These are phyloP conservation scores for Valencia hispanica DNA, from an alignment of 2,797 vertebrate genomes.

Conservation along the genomic window DNA sequence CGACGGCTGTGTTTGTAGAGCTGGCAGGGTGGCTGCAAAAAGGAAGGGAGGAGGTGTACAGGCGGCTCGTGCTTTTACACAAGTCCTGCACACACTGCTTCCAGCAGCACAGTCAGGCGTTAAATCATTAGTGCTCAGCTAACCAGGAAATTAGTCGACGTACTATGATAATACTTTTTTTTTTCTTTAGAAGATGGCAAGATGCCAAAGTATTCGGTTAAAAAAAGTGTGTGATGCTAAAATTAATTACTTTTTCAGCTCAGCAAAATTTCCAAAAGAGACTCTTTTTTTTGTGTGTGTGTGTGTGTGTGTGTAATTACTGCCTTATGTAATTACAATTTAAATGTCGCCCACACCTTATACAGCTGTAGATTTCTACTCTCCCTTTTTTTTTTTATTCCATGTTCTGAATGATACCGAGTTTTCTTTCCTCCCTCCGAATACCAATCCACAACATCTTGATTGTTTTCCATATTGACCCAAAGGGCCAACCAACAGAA, in stretches of 20 bases:
- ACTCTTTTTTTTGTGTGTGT: conserved; percentile 2
- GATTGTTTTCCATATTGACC: conserved; percentile 12
- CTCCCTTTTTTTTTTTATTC: not conserved
- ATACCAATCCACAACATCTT: not conserved
- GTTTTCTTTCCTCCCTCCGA: too few relatives aligned
- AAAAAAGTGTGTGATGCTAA: conserved; percentile 31
- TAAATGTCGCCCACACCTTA: not conserved
- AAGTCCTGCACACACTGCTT: conserved; percentile 30
- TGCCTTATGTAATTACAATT: conserved; percentile 19
- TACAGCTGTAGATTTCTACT: not conserved
- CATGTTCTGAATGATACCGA: too few relatives aligned
- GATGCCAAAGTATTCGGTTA: conserved; percentile 35
- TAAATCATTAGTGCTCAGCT: conserved; percentile 70
- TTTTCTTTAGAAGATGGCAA: conserved; percentile 36
- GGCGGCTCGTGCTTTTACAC: not conserved
- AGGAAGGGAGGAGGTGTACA: conserved; percentile 2
- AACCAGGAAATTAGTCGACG: conserved; percentile 66
- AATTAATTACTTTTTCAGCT: conserved; percentile 44
- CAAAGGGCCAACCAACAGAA: not conserved
- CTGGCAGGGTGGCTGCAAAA: conserved; percentile 29
- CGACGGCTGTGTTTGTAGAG: conserved; percentile 22
- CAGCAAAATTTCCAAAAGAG: conserved; percentile 22
- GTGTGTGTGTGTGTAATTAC: conserved; percentile 24
- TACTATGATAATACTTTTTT: conserved; percentile 62
- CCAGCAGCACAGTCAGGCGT: conserved; percentile 45